Evolutionary conservation across 35 echinoderm and acorn worm genomes (phyloP).

Genomic region (Ptychodera flava): DNA sequence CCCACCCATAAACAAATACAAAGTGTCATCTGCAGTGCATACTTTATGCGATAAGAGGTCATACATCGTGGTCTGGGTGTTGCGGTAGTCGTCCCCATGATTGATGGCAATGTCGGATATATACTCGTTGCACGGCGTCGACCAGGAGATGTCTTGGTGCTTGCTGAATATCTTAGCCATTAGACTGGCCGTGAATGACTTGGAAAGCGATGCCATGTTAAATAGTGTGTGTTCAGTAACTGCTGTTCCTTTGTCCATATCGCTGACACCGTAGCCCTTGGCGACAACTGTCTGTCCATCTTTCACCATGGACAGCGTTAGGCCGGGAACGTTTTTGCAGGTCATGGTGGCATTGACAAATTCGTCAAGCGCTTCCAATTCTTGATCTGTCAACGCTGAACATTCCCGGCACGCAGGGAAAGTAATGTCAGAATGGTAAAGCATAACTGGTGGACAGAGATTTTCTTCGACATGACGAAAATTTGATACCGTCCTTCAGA

Average conservation of each 20-base stretch:
- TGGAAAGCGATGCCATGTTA: not conserved
- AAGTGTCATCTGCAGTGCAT: not conserved
- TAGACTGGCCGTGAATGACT: not conserved
- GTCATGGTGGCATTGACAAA: not conserved
- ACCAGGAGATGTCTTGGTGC: not conserved
- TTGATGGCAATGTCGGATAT: not conserved
- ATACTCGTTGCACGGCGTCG: not conserved
- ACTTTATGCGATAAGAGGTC: not conserved
- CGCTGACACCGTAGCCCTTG: not conserved
- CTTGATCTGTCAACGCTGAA: not conserved
- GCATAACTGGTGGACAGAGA: too few species aligned
- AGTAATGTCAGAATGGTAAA: too few species aligned
- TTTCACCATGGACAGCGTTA: not conserved
- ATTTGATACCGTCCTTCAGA: too few species aligned
- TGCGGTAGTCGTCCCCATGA: not conserved
- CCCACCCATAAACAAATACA: not conserved
- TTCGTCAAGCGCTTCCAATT: not conserved
- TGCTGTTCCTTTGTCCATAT: not conserved
- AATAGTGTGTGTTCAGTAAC: not conserved
- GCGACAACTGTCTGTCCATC: not conserved
- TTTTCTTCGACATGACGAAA: too few species aligned
- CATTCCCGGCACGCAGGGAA: too few species aligned
- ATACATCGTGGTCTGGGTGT: not conserved
- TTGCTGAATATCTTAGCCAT: not conserved
- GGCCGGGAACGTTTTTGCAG: not conserved